Evolutionary conservation across 2,888 invertebrate genomes (phyloP).

Genomic region (Onthophagus sagittarius): DNA sequence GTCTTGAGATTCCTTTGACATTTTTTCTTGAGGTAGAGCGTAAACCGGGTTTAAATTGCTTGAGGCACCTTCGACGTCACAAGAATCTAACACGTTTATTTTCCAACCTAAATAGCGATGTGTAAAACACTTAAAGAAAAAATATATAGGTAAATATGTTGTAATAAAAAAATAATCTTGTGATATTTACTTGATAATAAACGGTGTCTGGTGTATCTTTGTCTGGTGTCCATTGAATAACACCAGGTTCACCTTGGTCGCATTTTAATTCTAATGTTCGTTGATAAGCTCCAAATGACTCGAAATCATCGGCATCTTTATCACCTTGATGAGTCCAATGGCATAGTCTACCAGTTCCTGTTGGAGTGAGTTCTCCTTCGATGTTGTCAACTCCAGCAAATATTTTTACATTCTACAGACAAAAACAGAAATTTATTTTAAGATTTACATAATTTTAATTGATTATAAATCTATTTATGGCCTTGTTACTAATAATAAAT

Average conservation of each 20-base stretch:
- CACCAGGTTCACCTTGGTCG: constrained; percentile 78
- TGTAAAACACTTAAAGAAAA: constrained; percentile 74
- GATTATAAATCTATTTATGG: too few relatives aligned
- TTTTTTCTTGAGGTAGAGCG: constrained; percentile 43
- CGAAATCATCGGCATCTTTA: constrained; percentile 76
- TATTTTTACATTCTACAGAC: constrained; percentile 55
- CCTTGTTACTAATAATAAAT: too few relatives aligned
- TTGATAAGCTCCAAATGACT: constrained; percentile 88
- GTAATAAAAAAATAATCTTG: not conserved
- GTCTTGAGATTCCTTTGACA: constrained; percentile 44
- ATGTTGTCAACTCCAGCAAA: constrained; percentile 76
- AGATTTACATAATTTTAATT: too few relatives aligned
- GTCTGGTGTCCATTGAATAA: constrained; percentile 86
- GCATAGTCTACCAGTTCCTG: constrained; percentile 79
- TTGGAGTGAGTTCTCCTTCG: constrained; percentile 66
- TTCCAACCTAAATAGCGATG: constrained; percentile 94
- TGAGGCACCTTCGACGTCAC: constrained; percentile 57
- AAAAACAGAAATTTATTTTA: not conserved
- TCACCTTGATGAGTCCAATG: constrained; percentile 79
- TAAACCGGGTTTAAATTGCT: constrained; percentile 53
- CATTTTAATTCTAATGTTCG: constrained; percentile 78
- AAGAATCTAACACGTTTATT: constrained; percentile 84
- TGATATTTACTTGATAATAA: constrained; percentile 74
- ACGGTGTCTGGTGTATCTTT: constrained; percentile 83
- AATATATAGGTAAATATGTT: constrained; percentile 5